These are phyloP conservation scores for Oryzias celebensis DNA, from an alignment of 2,113 vertebrate species.

Conservation along the genomic window DNA sequence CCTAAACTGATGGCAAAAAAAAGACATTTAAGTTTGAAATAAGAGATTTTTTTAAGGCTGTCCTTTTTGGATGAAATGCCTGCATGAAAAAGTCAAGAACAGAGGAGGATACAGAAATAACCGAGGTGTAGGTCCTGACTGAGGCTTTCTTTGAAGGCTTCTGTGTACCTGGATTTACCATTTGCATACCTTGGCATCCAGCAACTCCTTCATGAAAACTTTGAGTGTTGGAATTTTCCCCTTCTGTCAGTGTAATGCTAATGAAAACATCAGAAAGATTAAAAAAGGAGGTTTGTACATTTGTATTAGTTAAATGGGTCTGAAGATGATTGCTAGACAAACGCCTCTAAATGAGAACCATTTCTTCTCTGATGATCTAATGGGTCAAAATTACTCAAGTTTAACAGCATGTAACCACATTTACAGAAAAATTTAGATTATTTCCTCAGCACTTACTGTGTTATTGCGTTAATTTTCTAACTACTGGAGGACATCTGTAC, in stretches of 20 bases:
- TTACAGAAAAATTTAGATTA: too few species aligned
- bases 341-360: too few species aligned
- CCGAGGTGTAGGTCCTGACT: slow-evolving; percentile 11
- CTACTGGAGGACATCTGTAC: too few species aligned
- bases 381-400: too few species aligned
- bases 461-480: too few species aligned
- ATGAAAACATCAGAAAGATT: slow-evolving; percentile 2
- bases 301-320: too few species aligned
- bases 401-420: too few species aligned
- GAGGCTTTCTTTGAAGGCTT: slow-evolving; percentile 22
- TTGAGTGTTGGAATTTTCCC: slow-evolving; percentile 1
- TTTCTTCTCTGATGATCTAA: too few species aligned
- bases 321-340: too few species aligned
- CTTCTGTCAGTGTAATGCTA: neutral
- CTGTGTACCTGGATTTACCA: slow-evolving; percentile 35
- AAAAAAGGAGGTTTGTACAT: neutral
- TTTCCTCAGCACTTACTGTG: too few species aligned
- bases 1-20: too few species aligned
- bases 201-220: slow-evolving; percentile 22
- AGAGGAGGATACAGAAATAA: slow-evolving; percentile 12
- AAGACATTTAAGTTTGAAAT: too few species aligned
- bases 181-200: slow-evolving; percentile 59
- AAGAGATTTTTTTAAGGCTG: neutral
- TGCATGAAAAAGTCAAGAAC: slow-evolving; percentile 15
- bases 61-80: slow-evolving; percentile 24